A percentile compares a stretch with the other conserved stretches of the same genome.
phyloP scores from a whole-genome alignment of 2,888 invertebrate genomes.

The Caprella mutica region DNA sequence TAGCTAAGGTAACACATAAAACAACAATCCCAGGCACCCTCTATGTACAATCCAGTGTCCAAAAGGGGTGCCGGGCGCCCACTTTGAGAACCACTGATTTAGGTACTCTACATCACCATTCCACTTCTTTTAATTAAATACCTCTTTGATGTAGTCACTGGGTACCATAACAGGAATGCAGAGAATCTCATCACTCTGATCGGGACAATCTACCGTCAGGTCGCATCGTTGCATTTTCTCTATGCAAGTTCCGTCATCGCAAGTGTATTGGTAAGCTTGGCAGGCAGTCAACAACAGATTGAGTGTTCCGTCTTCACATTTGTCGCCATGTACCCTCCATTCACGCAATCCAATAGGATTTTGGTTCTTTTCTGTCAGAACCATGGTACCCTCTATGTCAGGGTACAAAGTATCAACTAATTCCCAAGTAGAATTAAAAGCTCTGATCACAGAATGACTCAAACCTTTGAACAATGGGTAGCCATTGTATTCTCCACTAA shows the following conservation, averaged over 20 bases:
- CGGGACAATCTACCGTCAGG: conserved; percentile 26
- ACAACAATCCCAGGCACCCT: too few relatives aligned
- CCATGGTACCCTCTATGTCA: conserved; percentile 15
- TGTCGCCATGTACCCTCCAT: conserved; percentile 28
- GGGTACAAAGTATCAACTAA: conserved; percentile 10
- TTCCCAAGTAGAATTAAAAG: conserved; percentile 26
- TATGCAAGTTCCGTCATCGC: conserved; percentile 52
- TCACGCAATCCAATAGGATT: conserved; percentile 23
- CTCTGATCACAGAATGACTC: conserved; percentile 20
- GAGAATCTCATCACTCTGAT: conserved; percentile 27
- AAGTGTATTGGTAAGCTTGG: conserved; percentile 45
- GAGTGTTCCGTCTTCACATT: not conserved
- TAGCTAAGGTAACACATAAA: too few relatives aligned
- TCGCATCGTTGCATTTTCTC: conserved; percentile 27
- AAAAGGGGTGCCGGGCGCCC: too few relatives aligned
- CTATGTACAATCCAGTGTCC: too few relatives aligned
- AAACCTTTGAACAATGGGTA: conserved; percentile 24
- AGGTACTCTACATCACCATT: too few relatives aligned
- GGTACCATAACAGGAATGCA: conserved; percentile 25
- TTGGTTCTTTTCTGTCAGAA: conserved; percentile 12
- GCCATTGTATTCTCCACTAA: conserved; percentile 15
- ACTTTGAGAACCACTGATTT: too few relatives aligned
- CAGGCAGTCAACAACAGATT: conserved; percentile 39
- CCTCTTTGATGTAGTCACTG: conserved; percentile 26
- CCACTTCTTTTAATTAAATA: too few relatives aligned